A percentile compares a stretch with the other conserved stretches of the same genome.
These are phyloP conservation scores for Cotesia chilonis DNA, from an alignment of 1,140 invertebrate species.

Conservation along the genomic window DNA sequence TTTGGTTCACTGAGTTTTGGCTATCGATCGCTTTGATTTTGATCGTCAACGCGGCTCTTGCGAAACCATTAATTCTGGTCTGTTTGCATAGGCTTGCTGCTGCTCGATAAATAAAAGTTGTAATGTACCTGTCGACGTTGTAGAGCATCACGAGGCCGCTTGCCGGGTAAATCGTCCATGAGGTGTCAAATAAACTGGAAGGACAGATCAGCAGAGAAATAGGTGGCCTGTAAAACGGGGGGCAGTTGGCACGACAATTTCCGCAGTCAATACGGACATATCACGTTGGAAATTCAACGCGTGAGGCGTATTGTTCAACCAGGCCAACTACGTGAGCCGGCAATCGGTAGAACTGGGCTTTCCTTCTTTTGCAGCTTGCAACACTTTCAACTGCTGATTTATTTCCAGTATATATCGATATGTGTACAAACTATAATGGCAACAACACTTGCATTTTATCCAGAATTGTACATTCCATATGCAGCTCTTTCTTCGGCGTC, in stretches of 20 bases:
- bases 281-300: conserved; percentile 34
- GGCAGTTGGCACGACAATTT: conserved; percentile 28
- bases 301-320: conserved; percentile 35
- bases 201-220: not conserved
- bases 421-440: too few relatives aligned
- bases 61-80: conserved; percentile 20
- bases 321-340: conserved; percentile 33
- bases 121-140: conserved; percentile 6
- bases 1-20: too few relatives aligned
- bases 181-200: not conserved
- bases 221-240: not conserved
- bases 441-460: not conserved
- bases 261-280: conserved; percentile 35
- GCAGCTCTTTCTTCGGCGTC: not conserved
- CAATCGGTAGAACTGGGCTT: not conserved
- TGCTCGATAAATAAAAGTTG: conserved; percentile 31
- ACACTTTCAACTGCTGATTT: not conserved
- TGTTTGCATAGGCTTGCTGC: conserved; percentile 23
- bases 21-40: conserved; percentile 21
- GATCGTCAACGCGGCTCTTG: not conserved
- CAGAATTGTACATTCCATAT: not conserved
- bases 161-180: not conserved
- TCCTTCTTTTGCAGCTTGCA: not conserved
- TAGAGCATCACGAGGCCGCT: not conserved
- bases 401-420: not conserved